These are phyloP conservation scores for Ectemnius lituratus DNA, from an alignment of 2,888 invertebrate species.

Conservation along the genomic window DNA sequence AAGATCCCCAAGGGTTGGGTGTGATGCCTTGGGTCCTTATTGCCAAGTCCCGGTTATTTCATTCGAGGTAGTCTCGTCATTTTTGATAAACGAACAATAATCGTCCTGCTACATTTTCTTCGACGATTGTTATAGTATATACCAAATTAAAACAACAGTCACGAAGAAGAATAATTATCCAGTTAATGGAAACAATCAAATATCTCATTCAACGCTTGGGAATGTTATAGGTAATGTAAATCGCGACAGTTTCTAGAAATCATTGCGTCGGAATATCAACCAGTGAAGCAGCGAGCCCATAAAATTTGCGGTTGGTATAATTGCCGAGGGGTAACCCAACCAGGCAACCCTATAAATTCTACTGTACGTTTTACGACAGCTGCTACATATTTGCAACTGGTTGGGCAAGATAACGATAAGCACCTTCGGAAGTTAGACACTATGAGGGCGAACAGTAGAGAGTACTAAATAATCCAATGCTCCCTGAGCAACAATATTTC, in stretches of 20 bases:
- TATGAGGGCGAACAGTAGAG: too few relatives aligned
- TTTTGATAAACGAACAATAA: not conserved
- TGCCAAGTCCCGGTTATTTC: slow-evolving; percentile 40
- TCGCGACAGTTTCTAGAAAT: slow-evolving; percentile 40
- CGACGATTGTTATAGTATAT: too few relatives aligned
- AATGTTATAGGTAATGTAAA: slow-evolving; percentile 38
- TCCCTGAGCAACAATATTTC: too few relatives aligned
- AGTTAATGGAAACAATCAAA: slow-evolving; percentile 13
- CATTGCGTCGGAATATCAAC: slow-evolving; percentile 47
- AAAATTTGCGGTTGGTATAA: slow-evolving; percentile 51
- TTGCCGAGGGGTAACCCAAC: slow-evolving; percentile 10
- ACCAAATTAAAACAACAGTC: not conserved
- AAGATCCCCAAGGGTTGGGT: slow-evolving; percentile 35
- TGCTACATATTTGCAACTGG: slow-evolving; percentile 32
- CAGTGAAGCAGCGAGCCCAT: slow-evolving; percentile 33
- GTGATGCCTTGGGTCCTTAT: slow-evolving; percentile 61
- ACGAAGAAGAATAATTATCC: slow-evolving; percentile 31
- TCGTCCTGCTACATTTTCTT: not conserved
- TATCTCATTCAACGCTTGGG: slow-evolving; percentile 2
- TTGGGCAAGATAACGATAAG: slow-evolving; percentile 10
- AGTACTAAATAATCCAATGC: too few relatives aligned
- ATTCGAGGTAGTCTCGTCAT: not conserved
- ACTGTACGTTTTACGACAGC: slow-evolving; percentile 37
- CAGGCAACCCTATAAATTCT: slow-evolving; percentile 39
- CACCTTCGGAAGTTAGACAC: too few relatives aligned